Conservation (phyloP, 2,113 vertebrate genomes). For the Malaclemys terrapin region DNA sequence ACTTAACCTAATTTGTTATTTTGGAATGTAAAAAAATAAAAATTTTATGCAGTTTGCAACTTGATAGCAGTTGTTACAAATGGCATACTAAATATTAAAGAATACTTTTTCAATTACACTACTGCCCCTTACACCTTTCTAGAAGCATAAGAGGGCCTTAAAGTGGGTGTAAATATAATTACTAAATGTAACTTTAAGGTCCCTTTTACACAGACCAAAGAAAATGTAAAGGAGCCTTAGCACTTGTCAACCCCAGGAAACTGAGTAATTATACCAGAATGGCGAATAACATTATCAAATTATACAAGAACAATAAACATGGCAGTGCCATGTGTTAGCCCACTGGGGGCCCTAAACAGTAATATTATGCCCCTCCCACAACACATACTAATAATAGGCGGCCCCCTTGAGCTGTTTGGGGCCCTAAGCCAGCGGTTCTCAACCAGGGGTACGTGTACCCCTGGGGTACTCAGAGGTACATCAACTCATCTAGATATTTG, state of each 20-base stretch:
- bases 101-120: slow-evolving; percentile 35
- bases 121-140: background rate
- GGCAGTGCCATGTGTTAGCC: background rate
- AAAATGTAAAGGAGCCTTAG: slow-evolving; percentile 42
- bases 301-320: background rate
- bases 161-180: slow-evolving; percentile 53
- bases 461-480: too few relatives aligned
- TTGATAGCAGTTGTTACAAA: slow-evolving; percentile 58
- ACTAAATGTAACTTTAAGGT: background rate
- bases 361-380: too few relatives aligned
- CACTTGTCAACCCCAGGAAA: background rate
- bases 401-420: too few relatives aligned
- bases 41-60: slow-evolving; percentile 49
- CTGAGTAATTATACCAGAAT: slow-evolving; percentile 54
- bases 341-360: too few relatives aligned
- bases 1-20: slow-evolving; percentile 31
- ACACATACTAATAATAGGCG: too few relatives aligned
- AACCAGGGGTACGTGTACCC: too few relatives aligned
- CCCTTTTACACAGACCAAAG: background rate
- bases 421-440: too few relatives aligned
- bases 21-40: slow-evolving; percentile 46
- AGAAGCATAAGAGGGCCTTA: slow-evolving; percentile 20
- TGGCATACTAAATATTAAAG: slow-evolving; percentile 42
- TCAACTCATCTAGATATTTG: too few relatives aligned
- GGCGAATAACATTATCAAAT: slow-evolving; percentile 44